A percentile compares a stretch with the other conserved stretches of the same genome.
phyloP scores from a whole-genome alignment of 2,888 invertebrate species.

The Brassicogethes aeneus region DNA sequence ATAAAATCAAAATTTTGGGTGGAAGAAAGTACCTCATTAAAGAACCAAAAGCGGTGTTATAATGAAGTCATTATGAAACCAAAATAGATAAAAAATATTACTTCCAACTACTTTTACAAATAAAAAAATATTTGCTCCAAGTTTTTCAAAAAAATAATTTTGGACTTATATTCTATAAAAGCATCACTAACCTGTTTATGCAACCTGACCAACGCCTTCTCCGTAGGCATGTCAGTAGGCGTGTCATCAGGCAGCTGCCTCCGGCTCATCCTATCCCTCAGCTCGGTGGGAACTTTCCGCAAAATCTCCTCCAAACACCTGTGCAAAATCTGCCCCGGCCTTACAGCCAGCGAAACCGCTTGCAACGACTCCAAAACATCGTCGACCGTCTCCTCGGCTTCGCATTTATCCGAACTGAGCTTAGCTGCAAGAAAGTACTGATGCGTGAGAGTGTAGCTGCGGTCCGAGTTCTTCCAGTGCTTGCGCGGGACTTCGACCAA shows the following conservation, averaged over 20 bases:
- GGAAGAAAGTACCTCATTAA: no score
- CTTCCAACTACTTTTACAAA: no score
- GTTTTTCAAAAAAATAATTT: no score
- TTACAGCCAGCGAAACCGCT: constrained; percentile 68
- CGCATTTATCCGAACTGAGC: constrained; percentile 87
- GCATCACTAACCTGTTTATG: constrained; percentile 73
- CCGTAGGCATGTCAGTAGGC: constrained; percentile 59
- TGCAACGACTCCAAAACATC: constrained; percentile 90
- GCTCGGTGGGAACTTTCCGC: constrained; percentile 73
- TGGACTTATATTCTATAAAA: no score
- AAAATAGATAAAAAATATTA: no score
- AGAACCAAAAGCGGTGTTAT: no score
- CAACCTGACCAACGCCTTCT: constrained; percentile 79
- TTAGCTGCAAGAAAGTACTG: constrained; percentile 93
- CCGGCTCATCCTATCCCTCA: constrained; percentile 65
- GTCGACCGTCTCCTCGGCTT: constrained; percentile 94
- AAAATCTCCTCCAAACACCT: constrained; percentile 81
- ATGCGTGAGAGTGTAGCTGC: constrained; percentile 73
- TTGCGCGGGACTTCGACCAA: constrained; percentile 91
- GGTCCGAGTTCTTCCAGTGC: constrained; percentile 84
- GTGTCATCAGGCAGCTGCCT: constrained; percentile 50
- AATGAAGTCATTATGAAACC: no score
- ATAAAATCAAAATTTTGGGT: no score
- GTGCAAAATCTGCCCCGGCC: constrained; percentile 65
- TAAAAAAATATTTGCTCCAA: no score